Percentiles rank a stretch among this genome's conserved stretches.
Evolutionary conservation across 1,140 invertebrate species (phyloP).

Genomic region (Drosophila seguyi): DNA sequence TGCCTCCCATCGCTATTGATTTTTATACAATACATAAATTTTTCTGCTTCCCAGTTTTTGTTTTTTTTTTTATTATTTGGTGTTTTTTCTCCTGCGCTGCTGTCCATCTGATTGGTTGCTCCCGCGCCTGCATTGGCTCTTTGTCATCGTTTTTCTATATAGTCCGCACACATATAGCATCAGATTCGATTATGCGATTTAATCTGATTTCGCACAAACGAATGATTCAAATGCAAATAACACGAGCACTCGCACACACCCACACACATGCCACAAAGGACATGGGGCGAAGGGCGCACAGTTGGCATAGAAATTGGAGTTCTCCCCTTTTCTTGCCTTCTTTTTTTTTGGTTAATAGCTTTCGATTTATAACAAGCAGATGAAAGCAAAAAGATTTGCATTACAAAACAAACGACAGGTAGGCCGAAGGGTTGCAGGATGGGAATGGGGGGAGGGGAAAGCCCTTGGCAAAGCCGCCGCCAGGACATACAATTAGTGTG

Average conservation of each 20-base stretch:
- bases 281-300: constrained; percentile 16
- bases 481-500: constrained; percentile 62
- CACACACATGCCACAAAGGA: constrained; percentile 29
- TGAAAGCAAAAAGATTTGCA: constrained; percentile 82
- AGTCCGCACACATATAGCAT: constrained; percentile 50
- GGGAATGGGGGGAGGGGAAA: constrained; percentile 21
- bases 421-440: constrained; percentile 38
- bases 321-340: background rate
- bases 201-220: constrained; percentile 84
- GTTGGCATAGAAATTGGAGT: constrained; percentile 70
- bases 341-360: constrained; percentile 69
- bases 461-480: constrained; percentile 33
- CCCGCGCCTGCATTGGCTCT: constrained; percentile 67
- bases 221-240: constrained; percentile 83
- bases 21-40: constrained; percentile 81
- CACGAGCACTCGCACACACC: constrained; percentile 37
- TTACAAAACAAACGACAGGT: constrained; percentile 79
- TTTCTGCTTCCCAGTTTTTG: constrained; percentile 25
- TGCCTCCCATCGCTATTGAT: constrained; percentile 72
- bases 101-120: constrained; percentile 60
- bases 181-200: constrained; percentile 83
- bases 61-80: background rate
- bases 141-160: constrained; percentile 70
- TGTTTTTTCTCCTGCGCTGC: constrained; percentile 18
- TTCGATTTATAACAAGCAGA: constrained; percentile 82